Conservation (phyloP, 2,113 vertebrate genomes). For the Hippoglossus stenolepis region DNA sequence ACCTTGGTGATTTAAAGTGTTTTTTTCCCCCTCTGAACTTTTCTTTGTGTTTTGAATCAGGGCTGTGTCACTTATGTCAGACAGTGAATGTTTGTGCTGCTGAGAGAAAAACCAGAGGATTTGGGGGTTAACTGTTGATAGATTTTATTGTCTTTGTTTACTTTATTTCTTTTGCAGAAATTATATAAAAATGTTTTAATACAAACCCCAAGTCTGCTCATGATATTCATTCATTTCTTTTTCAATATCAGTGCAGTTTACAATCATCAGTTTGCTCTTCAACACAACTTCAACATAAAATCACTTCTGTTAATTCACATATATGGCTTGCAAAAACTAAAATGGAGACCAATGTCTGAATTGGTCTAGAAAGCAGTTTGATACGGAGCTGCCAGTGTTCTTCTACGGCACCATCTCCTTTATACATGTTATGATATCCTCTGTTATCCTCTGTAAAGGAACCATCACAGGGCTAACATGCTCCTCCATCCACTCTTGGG, state of each 20-base stretch:
- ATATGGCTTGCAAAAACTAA: not conserved
- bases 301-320: not conserved
- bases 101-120: conserved; percentile 16
- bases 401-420: conserved; percentile 57
- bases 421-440: conserved; percentile 79
- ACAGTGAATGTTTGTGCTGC: not conserved
- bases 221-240: not conserved
- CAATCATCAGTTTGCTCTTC: not conserved
- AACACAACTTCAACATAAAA: not conserved
- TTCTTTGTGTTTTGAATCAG: conserved; percentile 8
- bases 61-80: not conserved
- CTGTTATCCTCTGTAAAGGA: conserved; percentile 83
- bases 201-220: not conserved
- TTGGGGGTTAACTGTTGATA: not conserved
- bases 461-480: conserved; percentile 84
- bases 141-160: conserved; percentile 38
- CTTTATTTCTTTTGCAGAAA: conserved; percentile 17
- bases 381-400: not conserved
- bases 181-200: conserved; percentile 28
- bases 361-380: not conserved
- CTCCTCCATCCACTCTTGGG: conserved; percentile 94
- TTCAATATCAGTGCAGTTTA: not conserved
- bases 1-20: not conserved
- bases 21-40: not conserved
- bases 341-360: not conserved